phyloP scores from a whole-genome alignment of 1,140 invertebrate genomes.

The Drosophila yakuba region DNA sequence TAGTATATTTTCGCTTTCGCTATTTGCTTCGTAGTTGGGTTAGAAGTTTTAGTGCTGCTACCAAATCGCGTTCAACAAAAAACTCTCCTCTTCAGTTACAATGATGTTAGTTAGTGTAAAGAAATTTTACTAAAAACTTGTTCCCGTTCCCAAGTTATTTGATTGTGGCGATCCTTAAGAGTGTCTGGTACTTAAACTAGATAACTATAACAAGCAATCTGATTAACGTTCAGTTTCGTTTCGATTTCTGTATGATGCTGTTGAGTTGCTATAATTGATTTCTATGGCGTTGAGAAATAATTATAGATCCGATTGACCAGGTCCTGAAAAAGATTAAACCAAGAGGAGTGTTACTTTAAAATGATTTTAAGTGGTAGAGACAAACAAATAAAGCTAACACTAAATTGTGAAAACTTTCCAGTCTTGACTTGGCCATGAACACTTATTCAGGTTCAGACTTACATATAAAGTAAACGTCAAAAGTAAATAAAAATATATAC shows the following conservation, averaged over 20 bases:
- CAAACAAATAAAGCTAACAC: slow-evolving; percentile 64
- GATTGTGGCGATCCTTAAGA: slow-evolving; percentile 58
- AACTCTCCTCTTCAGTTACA: slow-evolving; percentile 53
- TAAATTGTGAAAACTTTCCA: slow-evolving; percentile 52
- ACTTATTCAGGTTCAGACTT: slow-evolving; percentile 31
- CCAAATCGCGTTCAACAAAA: slow-evolving; percentile 77
- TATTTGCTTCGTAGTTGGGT: slow-evolving; percentile 64
- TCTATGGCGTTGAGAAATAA: slow-evolving; percentile 84
- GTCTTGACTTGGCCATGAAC: slow-evolving; percentile 28
- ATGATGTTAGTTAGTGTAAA: slow-evolving; percentile 65
- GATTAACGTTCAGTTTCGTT: slow-evolving; percentile 32
- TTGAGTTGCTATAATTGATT: slow-evolving; percentile 82
- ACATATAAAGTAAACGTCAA: slow-evolving; percentile 24
- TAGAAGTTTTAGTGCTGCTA: slow-evolving; percentile 73
- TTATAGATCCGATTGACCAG: slow-evolving; percentile 85
- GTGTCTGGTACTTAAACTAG: slow-evolving; percentile 65
- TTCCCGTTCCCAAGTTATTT: slow-evolving; percentile 68
- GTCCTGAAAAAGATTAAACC: slow-evolving; percentile 78
- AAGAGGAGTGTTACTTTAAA: slow-evolving; percentile 28
- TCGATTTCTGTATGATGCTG: slow-evolving; percentile 35
- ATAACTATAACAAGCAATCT: slow-evolving; percentile 48
- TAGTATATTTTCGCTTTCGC: slow-evolving; percentile 75
- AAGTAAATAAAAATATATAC: slow-evolving; percentile 23
- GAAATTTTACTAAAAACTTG: slow-evolving; percentile 75
- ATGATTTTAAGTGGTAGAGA: background rate